A percentile compares a stretch with the other conserved stretches of the same genome.
These are phyloP conservation scores for Sminthurides bifidus DNA, from an alignment of 1,140 invertebrate species.

Conservation along the genomic window DNA sequence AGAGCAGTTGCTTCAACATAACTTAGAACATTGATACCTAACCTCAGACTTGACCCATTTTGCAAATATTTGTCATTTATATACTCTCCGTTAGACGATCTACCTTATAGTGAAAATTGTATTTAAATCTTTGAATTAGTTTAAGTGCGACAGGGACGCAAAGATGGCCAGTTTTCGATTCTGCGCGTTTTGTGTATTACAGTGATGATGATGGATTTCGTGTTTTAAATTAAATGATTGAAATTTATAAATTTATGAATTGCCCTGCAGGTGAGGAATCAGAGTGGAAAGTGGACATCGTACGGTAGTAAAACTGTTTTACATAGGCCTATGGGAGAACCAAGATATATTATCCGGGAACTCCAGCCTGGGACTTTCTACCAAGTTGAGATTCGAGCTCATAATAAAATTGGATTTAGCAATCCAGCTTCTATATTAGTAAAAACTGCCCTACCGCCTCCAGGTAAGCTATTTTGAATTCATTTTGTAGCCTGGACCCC, in stretches of 20 bases:
- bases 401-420: slow-evolving; percentile 70
- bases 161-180: not conserved
- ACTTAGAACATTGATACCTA: too few species aligned
- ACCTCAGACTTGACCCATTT: too few species aligned
- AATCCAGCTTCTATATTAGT: slow-evolving; percentile 57
- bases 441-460: slow-evolving; percentile 50
- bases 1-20: too few species aligned
- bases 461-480: slow-evolving; percentile 43
- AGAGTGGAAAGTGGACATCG: not conserved
- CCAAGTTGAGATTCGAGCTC: slow-evolving; percentile 65
- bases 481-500: not conserved
- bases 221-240: not conserved
- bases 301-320: slow-evolving; percentile 3
- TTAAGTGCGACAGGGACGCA: too few species aligned
- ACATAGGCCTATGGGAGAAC: slow-evolving; percentile 31
- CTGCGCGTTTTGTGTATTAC: not conserved
- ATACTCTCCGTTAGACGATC: too few species aligned
- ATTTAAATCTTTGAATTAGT: too few species aligned
- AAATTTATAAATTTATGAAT: not conserved
- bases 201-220: not conserved
- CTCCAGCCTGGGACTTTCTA: slow-evolving; percentile 65
- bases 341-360: slow-evolving; percentile 50
- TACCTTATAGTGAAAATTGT: too few species aligned
- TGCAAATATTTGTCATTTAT: too few species aligned
- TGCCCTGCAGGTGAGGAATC: slow-evolving; percentile 11